Base-by-base conservation (phyloP, 1,140 invertebrate species). In the Drosophila fuyamai region DNA sequence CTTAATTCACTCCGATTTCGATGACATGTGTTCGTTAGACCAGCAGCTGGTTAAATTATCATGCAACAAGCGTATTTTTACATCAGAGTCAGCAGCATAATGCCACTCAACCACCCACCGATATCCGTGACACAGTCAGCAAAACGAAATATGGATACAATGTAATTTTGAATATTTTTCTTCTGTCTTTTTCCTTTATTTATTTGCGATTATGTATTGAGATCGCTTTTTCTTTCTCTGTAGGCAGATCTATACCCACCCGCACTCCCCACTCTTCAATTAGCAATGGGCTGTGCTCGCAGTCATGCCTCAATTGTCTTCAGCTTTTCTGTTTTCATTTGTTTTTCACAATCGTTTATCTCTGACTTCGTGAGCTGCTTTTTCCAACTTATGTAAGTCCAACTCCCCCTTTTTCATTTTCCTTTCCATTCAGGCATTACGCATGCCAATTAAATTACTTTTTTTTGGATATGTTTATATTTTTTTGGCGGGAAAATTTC, bases 271-370 rank as follows among this genome's bases (percentile, higher is more conserved):
- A 50, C 56, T 55, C 61, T 71, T 53, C 67, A 81, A 74, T 85
- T 84, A 85, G 73, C 82, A 74, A 66, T 73, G 82, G 73, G 78
- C 58, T 58, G 73, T 59, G 58, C 41, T 67, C 78, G 61, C 50
- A 66, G 80, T 85, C 74, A 76, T 84, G 81, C 72, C 59, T 84
- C 72, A 85, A 85, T 82, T 83, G 76, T 58, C 61, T 63, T 58
- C 38, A 35, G 56, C 23, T 67, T 72, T 56, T 61, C 40, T 59
- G 62, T 84, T 71, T 67, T 83, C 43, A 55, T 78, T 71, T 71
- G 56, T 67, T 77, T 78, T 78, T 71, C 76, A 78, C 76, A 78
- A 78, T 78, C 75, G 65, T 40, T 40, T 46, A 59, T 38, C 57
- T 62, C 36, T 41, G 46, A 57, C 44, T 71, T 63, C 68, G 76